Evolutionary conservation across 2,888 invertebrate genomes (phyloP), one percentile per base, ranked within the genome.

Genomic region (Sesia apiformis): DNA sequence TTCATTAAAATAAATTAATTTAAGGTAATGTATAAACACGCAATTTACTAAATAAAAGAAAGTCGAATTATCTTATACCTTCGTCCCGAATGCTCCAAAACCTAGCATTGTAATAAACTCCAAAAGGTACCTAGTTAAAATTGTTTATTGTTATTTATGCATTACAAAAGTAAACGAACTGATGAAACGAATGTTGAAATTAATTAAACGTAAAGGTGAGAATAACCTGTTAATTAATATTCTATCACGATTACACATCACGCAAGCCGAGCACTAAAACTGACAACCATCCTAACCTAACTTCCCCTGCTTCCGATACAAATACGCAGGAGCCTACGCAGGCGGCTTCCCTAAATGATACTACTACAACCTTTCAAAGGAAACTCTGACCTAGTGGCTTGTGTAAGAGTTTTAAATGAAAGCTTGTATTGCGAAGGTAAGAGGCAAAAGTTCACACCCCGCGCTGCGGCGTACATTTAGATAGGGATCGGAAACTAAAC

Each of bases 401-500:
- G 50, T 50, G 52, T 57, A 64, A 56, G 58, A 58, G 63, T 62
- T 75, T 72, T 58, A 61, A 67, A 69, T 58, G 58, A 62, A 66
- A 63, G 56, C 63, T 59, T 61, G 61, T 61, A 43, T 52, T 41
- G 52, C 43, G 40, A 53, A 67, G 72, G 72, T 69, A 69, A 78
- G 78, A 74, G 75, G 73, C 74, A 64, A 81, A 80, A 76, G 81
- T 80, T 84, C 78, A 76, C 84, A 82, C 78, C 76, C 76, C 70
- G 64, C 58, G 71, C 63, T 66, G 65, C 70, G 72, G 70, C 70
- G 63, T 67, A 73, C 78, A 76, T 82, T 83, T 76, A 85, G 88
- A 88, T 88, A 81, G 74, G 67, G 71, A 88, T 87, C 87, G 64
- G 64, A 73, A 74, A 78, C 77, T 77, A 70, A 85, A 87, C 78